Evolutionary conservation across 2,888 invertebrate species (phyloP).

Genomic region (Apeira syringaria): DNA sequence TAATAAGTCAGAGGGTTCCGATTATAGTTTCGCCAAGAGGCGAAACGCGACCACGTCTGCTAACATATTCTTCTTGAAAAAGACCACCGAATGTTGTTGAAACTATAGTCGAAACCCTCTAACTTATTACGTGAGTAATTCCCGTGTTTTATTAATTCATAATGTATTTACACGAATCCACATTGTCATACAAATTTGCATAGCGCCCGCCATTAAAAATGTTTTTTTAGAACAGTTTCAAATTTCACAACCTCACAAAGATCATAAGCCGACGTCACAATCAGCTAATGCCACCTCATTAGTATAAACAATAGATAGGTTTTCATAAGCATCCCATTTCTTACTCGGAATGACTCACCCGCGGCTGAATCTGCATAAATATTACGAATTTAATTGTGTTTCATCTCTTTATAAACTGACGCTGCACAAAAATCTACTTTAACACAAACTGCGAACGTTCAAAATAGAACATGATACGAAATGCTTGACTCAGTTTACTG

Average conservation of each 20-base stretch:
- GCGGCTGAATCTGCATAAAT: constrained; percentile 34
- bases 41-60: no score
- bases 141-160: no score
- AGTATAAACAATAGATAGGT: constrained; percentile 30
- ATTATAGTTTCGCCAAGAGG: no score
- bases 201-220: background rate
- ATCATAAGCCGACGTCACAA: constrained; percentile 14
- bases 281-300: constrained; percentile 28
- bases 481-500: constrained; percentile 22
- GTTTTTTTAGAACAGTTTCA: background rate
- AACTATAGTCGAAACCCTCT: no score
- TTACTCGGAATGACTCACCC: constrained; percentile 68
- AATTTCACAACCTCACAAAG: constrained; percentile 1
- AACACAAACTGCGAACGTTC: constrained; percentile 1
- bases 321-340: constrained; percentile 51
- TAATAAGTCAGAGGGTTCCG: no score
- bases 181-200: background rate
- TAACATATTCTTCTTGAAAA: no score
- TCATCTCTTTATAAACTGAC: constrained; percentile 19
- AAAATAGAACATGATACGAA: constrained; percentile 3
- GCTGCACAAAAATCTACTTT: constrained; percentile 13
- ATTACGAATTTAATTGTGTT: constrained; percentile 32
- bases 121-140: no score
- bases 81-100: no score
- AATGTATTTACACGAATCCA: no score